Conservation (phyloP, 2,113 vertebrate species). For the Ceyx melanurus region DNA sequence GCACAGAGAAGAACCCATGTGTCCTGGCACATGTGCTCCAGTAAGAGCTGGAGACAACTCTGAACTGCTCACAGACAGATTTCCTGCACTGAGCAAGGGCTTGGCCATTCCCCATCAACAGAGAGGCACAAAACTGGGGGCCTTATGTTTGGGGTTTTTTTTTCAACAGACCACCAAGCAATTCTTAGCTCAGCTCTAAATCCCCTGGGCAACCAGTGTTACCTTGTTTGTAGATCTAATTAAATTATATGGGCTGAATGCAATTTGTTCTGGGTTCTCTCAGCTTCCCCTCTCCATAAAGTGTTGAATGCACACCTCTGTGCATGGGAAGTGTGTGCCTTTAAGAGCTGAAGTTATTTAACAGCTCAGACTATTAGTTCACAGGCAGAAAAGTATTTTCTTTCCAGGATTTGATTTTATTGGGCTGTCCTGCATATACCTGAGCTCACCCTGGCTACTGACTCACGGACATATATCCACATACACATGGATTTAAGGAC, state of each 20-base stretch:
- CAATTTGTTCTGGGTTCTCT: conserved; percentile 71
- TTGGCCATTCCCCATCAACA: background rate
- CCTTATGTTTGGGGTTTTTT: background rate
- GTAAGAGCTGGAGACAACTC: background rate
- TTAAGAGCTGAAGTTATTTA: conserved; percentile 64
- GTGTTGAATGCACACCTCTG: conserved; percentile 62
- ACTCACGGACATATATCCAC: no score
- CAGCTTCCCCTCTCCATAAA: conserved; percentile 67
- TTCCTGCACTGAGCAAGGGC: background rate
- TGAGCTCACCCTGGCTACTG: background rate
- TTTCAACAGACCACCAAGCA: conserved; percentile 58
- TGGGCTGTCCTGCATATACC: background rate
- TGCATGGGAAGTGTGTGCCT: conserved; percentile 45
- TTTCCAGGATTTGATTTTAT: conserved; percentile 55
- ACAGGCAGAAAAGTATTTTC: conserved; percentile 45
- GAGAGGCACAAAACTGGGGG: background rate
- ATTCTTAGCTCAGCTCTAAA: conserved; percentile 36
- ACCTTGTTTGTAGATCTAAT: conserved; percentile 74
- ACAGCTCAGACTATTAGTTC: conserved; percentile 66
- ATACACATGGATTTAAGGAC: background rate
- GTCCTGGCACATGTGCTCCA: background rate
- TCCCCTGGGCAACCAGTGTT: conserved; percentile 71
- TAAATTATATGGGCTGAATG: conserved; percentile 69
- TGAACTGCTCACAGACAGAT: background rate
- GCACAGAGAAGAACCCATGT: background rate